Conservation (phyloP, 2,888 invertebrate genomes). For the Hesperia comma region DNA sequence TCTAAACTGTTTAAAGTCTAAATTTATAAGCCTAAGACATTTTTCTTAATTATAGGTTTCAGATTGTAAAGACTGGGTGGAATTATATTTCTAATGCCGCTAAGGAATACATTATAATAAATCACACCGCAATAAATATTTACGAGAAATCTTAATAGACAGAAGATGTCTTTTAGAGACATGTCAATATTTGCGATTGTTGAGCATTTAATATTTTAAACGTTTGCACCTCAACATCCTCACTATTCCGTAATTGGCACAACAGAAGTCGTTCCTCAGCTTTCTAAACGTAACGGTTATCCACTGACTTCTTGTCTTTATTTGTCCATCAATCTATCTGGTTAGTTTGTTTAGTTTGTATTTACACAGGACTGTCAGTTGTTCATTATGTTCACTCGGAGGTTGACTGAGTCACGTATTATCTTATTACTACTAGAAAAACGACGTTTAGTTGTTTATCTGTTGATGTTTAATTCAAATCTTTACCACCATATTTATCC, state of each 20-base stretch:
- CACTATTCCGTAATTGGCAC: not conserved
- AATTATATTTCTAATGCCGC: not conserved
- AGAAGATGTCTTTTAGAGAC: not conserved
- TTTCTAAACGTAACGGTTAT: slow-evolving; percentile 9
- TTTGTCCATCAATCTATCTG: slow-evolving; percentile 10
- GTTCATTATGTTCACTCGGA: no score
- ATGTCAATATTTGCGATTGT: not conserved
- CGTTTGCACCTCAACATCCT: slow-evolving; percentile 9
- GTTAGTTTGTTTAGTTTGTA: not conserved
- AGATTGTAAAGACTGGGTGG: not conserved
- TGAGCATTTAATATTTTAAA: slow-evolving; percentile 4
- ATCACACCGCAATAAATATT: not conserved
- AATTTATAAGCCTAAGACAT: slow-evolving; percentile 8
- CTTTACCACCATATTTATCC: no score
- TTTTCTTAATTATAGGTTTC: not conserved
- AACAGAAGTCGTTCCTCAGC: slow-evolving; percentile 4
- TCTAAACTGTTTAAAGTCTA: slow-evolving; percentile 2
- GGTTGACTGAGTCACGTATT: no score
- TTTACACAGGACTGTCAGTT: not conserved
- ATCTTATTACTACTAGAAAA: no score
- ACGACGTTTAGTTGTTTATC: no score
- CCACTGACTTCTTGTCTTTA: slow-evolving; percentile 7
- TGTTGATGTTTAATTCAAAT: no score
- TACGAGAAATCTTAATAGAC: slow-evolving; percentile 9
- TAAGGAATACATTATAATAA: not conserved